These are phyloP conservation scores for Nymphalis io DNA, from an alignment of 1,140 invertebrate species.

Conservation along the genomic window DNA sequence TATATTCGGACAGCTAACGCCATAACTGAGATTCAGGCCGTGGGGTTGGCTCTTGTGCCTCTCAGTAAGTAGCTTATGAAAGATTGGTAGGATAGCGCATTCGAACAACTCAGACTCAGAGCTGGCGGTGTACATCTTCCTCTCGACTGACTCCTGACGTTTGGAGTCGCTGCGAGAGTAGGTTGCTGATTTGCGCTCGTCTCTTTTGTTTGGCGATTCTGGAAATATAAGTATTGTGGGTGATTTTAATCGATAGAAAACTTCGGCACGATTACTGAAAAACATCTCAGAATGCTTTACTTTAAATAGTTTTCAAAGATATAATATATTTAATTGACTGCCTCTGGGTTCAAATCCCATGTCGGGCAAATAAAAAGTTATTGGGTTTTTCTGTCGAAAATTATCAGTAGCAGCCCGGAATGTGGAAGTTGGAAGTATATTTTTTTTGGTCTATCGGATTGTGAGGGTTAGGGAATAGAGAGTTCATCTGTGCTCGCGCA, in stretches of 20 bases:
- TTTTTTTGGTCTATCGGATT: too few relatives aligned
- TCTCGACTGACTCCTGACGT: slow-evolving; percentile 67
- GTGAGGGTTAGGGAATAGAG: too few relatives aligned
- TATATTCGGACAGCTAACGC: slow-evolving; percentile 95
- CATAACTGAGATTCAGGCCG: slow-evolving; percentile 86
- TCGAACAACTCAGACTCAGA: slow-evolving; percentile 91
- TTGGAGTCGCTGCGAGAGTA: slow-evolving; percentile 67
- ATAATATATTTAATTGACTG: too few relatives aligned
- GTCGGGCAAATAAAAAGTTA: too few relatives aligned
- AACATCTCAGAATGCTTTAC: too few relatives aligned
- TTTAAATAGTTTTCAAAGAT: too few relatives aligned
- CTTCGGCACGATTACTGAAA: neutral
- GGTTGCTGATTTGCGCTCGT: slow-evolving; percentile 69
- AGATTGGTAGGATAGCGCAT: slow-evolving; percentile 92
- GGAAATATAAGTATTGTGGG: slow-evolving; percentile 14
- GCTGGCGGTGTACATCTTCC: slow-evolving; percentile 88
- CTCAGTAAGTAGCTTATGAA: slow-evolving; percentile 93
- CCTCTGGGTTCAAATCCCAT: too few relatives aligned
- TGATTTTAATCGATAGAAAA: neutral
- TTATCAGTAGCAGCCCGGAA: too few relatives aligned
- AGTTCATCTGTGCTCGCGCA: too few relatives aligned
- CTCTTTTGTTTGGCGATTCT: slow-evolving; percentile 67
- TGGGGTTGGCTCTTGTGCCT: slow-evolving; percentile 85
- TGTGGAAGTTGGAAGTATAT: too few relatives aligned
- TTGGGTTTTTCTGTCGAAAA: too few relatives aligned